Percentiles rank a stretch among this genome's conserved stretches.
Evolutionary conservation across 2,888 invertebrate genomes (phyloP).

Genomic region (Carcina quercana): DNA sequence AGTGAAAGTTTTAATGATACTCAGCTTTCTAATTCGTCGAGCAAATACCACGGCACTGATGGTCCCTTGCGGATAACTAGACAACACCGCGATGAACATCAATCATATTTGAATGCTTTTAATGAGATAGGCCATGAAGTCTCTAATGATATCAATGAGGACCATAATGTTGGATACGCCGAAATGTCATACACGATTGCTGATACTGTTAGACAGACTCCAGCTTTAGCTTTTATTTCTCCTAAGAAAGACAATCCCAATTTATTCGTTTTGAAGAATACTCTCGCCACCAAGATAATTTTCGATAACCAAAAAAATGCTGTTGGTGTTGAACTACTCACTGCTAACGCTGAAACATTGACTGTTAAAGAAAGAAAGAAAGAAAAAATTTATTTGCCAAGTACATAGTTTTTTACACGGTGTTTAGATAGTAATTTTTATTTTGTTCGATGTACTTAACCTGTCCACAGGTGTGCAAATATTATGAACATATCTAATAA

Average conservation of each 20-base stretch:
- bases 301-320: conserved; percentile 20
- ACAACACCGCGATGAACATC: background rate
- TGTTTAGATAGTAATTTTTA: too few species aligned
- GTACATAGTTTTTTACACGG: too few species aligned
- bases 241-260: conserved; percentile 44
- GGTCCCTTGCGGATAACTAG: background rate
- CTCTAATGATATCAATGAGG: background rate
- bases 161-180: background rate
- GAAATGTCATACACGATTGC: background rate
- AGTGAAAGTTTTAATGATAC: background rate
- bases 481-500: too few species aligned
- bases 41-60: background rate
- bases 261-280: conserved; percentile 51
- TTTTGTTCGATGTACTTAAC: too few species aligned
- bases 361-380: conserved; percentile 1
- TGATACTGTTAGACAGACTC: background rate
- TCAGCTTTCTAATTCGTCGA: background rate
- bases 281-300: conserved; percentile 22
- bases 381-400: too few species aligned
- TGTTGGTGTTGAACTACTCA: background rate
- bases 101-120: background rate
- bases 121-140: background rate
- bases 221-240: conserved; percentile 27
- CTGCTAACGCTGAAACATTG: conserved; percentile 5
- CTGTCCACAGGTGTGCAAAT: too few species aligned